Evolutionary conservation across 2,888 invertebrate species (phyloP).

Genomic region (Pachymerium ferrugineum): DNA sequence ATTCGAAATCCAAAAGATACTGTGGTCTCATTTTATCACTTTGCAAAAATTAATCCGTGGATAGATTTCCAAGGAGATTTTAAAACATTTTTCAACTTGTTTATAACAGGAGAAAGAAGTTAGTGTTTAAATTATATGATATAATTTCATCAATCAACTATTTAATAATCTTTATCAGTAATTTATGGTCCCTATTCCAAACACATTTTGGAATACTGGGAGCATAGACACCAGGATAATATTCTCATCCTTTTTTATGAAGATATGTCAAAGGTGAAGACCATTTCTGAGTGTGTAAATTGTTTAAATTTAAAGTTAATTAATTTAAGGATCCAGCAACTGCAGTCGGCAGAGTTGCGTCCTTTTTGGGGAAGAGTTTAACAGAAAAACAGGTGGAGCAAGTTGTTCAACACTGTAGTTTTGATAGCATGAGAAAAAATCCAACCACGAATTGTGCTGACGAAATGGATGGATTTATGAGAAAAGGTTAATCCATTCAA

Average conservation of each 20-base stretch:
- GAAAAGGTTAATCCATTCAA: too few relatives aligned
- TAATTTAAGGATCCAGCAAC: slow-evolving; percentile 58
- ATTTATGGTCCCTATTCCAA: slow-evolving; percentile 72
- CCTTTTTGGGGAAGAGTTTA: slow-evolving; percentile 62
- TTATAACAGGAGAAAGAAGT: slow-evolving; percentile 3
- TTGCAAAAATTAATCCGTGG: not conserved
- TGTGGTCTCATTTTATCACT: slow-evolving; percentile 68
- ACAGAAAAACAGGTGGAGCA: slow-evolving; percentile 60
- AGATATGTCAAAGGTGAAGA: slow-evolving; percentile 61
- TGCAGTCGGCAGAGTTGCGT: slow-evolving; percentile 63
- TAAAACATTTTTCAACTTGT: not conserved
- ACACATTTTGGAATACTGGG: slow-evolving; percentile 72
- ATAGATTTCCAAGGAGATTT: slow-evolving; percentile 9
- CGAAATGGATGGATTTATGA: not conserved
- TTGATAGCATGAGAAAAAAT: slow-evolving; percentile 23
- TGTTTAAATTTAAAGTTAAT: not conserved
- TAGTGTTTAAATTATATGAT: not conserved
- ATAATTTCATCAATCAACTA: not conserved
- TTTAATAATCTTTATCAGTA: slow-evolving; percentile 49
- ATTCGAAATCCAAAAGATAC: slow-evolving; percentile 82
- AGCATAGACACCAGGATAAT: slow-evolving; percentile 59
- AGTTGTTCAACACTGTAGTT: slow-evolving; percentile 59
- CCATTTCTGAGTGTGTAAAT: not conserved
- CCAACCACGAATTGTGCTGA: not conserved
- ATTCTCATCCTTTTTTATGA: slow-evolving; percentile 74